Percentiles rank a stretch among this genome's conserved stretches.
Evolutionary conservation across 2,113 vertebrate genomes (phyloP).

Genomic region (Hemibagrus wyckioides): DNA sequence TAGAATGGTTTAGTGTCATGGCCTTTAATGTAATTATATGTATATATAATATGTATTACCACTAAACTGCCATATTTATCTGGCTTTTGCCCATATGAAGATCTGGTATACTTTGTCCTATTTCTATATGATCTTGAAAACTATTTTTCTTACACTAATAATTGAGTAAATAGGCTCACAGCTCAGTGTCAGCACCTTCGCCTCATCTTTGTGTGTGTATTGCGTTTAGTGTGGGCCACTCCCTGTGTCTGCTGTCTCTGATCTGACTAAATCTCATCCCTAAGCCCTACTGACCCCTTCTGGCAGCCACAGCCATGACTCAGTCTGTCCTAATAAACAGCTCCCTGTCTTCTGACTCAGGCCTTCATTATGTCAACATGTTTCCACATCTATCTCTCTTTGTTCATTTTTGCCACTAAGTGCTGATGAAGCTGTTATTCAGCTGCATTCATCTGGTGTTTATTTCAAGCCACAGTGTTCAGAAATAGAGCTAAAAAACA

Average conservation of each 20-base stretch:
- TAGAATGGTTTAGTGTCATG: background rate
- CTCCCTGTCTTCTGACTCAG: constrained; percentile 34
- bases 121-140: background rate
- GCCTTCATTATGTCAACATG: constrained; percentile 26
- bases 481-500: background rate
- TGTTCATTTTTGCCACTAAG: constrained; percentile 13
- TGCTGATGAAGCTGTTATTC: constrained; percentile 19
- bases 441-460: constrained; percentile 13
- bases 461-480: background rate
- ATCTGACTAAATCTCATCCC: constrained; percentile 25
- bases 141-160: background rate
- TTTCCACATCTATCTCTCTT: constrained; percentile 28
- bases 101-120: background rate
- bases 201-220: background rate
- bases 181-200: background rate
- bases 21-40: background rate
- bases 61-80: background rate
- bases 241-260: constrained; percentile 28
- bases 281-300: constrained; percentile 47
- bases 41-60: no score
- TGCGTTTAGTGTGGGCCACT: constrained; percentile 39
- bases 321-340: constrained; percentile 12
- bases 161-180: background rate
- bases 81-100: background rate
- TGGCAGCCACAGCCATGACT: constrained; percentile 40